Evolutionary conservation across 64 coral and sea anemone genomes (phyloP).

Genomic region (Stichodactyla helianthus): DNA sequence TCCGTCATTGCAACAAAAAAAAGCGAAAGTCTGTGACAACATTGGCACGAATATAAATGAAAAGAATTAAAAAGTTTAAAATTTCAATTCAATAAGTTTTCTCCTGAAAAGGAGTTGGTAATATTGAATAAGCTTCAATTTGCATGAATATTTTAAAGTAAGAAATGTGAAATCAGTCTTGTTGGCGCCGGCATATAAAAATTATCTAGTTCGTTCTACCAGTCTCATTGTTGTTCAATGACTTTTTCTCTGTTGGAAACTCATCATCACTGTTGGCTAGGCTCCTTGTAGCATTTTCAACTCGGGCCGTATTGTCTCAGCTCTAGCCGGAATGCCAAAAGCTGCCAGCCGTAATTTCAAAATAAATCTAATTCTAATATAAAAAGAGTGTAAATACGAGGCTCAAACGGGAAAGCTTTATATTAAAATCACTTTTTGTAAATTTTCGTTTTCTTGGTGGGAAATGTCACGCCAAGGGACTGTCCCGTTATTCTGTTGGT

Average conservation of each 20-base stretch:
- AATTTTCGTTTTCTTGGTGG: neutral
- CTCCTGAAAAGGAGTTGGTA: neutral
- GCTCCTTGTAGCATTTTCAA: neutral
- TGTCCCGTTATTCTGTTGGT: neutral
- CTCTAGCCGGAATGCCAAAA: neutral
- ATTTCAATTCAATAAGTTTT: neutral
- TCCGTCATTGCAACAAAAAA: neutral
- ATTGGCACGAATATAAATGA: neutral
- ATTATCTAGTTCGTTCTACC: neutral
- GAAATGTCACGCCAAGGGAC: neutral
- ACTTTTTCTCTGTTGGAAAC: neutral
- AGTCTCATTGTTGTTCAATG: neutral
- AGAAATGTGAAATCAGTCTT: neutral
- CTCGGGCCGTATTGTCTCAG: neutral
- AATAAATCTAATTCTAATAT: neutral
- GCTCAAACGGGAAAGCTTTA: neutral
- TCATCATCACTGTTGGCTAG: neutral
- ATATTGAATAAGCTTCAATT: neutral
- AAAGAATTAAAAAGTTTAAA: neutral
- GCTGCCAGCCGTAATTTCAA: neutral
- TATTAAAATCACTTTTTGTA: neutral
- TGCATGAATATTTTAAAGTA: conserved; percentile 8
- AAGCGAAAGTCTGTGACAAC: neutral
- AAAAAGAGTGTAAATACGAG: neutral
- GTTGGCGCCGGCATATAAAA: neutral